phyloP scores from a whole-genome alignment of 2,888 invertebrate genomes.

The Hemistola chrysoprasaria region DNA sequence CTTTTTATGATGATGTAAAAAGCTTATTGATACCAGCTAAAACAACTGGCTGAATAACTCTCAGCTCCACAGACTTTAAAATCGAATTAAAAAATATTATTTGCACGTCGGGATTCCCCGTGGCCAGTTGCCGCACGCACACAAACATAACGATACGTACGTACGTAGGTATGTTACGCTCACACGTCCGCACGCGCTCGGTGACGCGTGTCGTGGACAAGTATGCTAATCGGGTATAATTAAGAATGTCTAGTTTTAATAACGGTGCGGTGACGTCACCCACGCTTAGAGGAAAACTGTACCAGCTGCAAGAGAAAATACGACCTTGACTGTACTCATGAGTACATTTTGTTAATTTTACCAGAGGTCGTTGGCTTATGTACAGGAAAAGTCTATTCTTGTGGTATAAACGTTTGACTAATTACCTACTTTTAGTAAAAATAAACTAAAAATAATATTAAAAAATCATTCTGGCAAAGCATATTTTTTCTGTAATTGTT shows the following conservation, averaged over 20 bases:
- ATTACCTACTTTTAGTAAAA: too few species aligned
- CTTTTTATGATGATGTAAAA: neutral
- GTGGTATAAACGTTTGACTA: too few species aligned
- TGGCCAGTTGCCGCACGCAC: conserved; percentile 27
- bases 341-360: conserved; percentile 10
- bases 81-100: conserved; percentile 26
- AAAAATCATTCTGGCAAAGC: too few species aligned
- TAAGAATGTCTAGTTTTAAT: conserved; percentile 42
- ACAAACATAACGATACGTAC: conserved; percentile 21
- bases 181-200: conserved; percentile 23
- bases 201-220: conserved; percentile 30
- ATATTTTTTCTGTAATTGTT: too few species aligned
- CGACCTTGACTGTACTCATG: conserved; percentile 19
- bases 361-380: conserved; percentile 12
- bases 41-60: conserved; percentile 17
- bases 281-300: conserved; percentile 25
- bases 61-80: conserved; percentile 34
- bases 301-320: conserved; percentile 16
- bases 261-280: conserved; percentile 31
- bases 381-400: too few species aligned
- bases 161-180: conserved; percentile 22
- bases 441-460: too few species aligned
- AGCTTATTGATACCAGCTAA: neutral
- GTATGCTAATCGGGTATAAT: conserved; percentile 39
- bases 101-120: conserved; percentile 67